These are phyloP conservation scores for Coptodon bakossiorum DNA, from an alignment of 2,113 vertebrate genomes.

Conservation along the genomic window DNA sequence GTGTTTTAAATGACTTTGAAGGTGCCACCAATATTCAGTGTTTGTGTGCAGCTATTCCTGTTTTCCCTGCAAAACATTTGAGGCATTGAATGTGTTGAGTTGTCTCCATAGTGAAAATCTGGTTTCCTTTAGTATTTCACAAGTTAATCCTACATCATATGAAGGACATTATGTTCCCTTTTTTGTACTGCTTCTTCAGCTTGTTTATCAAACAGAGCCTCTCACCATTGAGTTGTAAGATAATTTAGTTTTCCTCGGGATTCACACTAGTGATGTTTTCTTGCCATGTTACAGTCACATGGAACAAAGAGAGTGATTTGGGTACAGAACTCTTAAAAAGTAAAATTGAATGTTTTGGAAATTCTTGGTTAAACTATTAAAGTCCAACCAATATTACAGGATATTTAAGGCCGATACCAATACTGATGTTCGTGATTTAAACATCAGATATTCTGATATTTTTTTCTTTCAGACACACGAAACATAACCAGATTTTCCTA, in stretches of 20 bases:
- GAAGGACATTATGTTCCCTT: background rate
- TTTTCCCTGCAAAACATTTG: background rate
- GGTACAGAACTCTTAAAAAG: background rate
- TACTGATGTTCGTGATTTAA: background rate
- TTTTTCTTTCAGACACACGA: background rate
- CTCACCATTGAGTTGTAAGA: background rate
- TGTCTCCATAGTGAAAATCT: background rate
- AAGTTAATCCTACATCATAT: background rate
- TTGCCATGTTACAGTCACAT: background rate
- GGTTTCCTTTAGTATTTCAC: background rate
- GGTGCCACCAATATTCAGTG: background rate
- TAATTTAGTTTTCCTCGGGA: background rate
- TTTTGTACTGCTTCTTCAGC: background rate
- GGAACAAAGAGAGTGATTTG: background rate
- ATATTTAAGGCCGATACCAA: rapidly evolving
- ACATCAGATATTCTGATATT: background rate
- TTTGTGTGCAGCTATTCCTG: background rate
- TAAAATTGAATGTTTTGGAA: background rate
- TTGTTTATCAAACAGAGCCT: background rate
- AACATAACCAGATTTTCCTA: background rate
- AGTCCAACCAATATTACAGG: background rate
- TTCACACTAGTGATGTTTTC: background rate
- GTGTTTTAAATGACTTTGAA: background rate
- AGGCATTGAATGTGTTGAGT: background rate
- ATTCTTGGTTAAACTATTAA: background rate